Evolutionary conservation across 2,113 vertebrate genomes (phyloP).

Genomic region (Rutilus rutilus): DNA sequence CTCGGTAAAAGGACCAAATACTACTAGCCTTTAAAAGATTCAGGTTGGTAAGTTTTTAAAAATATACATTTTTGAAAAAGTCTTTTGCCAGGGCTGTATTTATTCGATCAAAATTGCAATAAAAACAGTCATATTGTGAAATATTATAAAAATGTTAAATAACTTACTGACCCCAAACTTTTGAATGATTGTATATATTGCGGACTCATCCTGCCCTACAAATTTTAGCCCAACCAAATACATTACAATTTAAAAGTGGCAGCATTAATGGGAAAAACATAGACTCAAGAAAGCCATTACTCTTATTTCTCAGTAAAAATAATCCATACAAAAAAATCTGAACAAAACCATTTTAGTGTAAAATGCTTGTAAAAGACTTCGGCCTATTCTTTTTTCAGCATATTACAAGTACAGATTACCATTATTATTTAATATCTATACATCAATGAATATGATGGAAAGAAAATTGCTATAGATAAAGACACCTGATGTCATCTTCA

Average conservation of each 20-base stretch:
- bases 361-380: background rate
- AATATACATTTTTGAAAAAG: background rate
- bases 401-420: background rate
- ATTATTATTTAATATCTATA: background rate
- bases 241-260: background rate
- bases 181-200: background rate
- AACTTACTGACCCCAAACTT: background rate
- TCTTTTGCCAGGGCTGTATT: background rate
- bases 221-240: too few species aligned
- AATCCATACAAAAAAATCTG: background rate
- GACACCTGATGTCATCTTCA: constrained; percentile 95
- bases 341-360: background rate
- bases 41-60: background rate
- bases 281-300: background rate
- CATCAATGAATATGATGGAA: background rate
- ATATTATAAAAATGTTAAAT: background rate
- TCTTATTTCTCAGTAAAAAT: background rate
- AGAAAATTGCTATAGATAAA: background rate
- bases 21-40: background rate
- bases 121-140: background rate
- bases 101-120: background rate
- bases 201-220: background rate
- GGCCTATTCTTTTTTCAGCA: background rate
- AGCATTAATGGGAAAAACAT: background rate
- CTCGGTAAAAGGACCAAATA: background rate